These are phyloP conservation scores for Venturia canescens DNA, from an alignment of 1,140 invertebrate genomes.

Conservation along the genomic window DNA sequence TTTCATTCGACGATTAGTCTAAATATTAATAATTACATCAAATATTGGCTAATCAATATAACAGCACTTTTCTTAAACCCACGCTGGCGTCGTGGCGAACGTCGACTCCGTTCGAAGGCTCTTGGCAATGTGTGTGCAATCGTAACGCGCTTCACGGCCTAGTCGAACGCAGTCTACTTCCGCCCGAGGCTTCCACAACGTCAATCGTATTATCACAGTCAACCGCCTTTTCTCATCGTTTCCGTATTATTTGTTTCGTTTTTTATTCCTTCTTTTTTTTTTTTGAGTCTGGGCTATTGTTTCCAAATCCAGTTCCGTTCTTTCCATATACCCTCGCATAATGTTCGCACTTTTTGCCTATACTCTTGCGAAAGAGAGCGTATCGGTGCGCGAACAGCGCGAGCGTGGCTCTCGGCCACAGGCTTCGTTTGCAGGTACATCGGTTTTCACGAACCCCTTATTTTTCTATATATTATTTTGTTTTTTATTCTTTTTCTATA, in stretches of 20 bases:
- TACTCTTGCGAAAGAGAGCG: not conserved
- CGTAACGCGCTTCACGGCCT: not conserved
- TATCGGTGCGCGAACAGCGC: not conserved
- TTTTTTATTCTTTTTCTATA: not conserved
- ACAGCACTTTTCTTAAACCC: slow-evolving; percentile 65
- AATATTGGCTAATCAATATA: slow-evolving; percentile 64
- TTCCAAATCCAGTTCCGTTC: not conserved
- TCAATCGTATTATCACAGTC: slow-evolving; percentile 73
- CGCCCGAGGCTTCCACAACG: slow-evolving; percentile 55
- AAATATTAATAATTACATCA: slow-evolving; percentile 50
- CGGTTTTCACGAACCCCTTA: not conserved
- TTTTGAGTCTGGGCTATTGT: not conserved
- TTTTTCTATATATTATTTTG: not conserved
- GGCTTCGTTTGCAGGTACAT: not conserved
- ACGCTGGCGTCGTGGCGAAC: slow-evolving; percentile 47
- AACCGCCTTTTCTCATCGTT: slow-evolving; percentile 59
- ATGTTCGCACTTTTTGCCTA: too few relatives aligned
- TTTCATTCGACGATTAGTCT: slow-evolving; percentile 48
- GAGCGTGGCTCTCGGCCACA: too few relatives aligned
- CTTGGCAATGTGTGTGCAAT: slow-evolving; percentile 37
- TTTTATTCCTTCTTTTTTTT: not conserved
- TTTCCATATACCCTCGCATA: too few relatives aligned
- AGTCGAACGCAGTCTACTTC: slow-evolving; percentile 58
- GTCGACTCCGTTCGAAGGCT: slow-evolving; percentile 49
- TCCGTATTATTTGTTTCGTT: not conserved